Evolutionary conservation across 2,888 invertebrate genomes (phyloP).

Genomic region (Lacanobia oleracea): DNA sequence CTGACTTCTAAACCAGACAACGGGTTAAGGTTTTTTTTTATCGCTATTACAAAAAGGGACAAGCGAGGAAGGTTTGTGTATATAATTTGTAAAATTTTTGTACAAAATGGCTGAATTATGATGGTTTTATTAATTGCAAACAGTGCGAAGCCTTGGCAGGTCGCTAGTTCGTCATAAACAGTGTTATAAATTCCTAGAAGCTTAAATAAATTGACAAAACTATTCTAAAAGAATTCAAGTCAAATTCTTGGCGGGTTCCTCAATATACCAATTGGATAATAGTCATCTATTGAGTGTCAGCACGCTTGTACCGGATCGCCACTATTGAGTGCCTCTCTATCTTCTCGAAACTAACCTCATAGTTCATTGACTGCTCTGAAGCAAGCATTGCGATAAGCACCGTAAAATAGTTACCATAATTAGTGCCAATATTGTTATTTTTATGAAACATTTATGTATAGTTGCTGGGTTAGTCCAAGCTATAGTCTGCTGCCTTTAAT

Average conservation of each 20-base stretch:
- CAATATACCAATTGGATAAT: slow-evolving; percentile 38
- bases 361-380: background rate
- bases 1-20: too few relatives aligned
- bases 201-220: background rate
- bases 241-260: background rate
- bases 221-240: background rate
- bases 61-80: too few relatives aligned
- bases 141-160: too few relatives aligned
- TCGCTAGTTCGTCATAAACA: too few relatives aligned
- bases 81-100: too few relatives aligned
- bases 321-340: background rate
- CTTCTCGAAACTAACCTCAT: too few relatives aligned
- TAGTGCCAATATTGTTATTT: background rate
- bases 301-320: background rate
- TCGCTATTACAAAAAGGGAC: too few relatives aligned
- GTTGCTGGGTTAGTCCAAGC: background rate
- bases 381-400: background rate
- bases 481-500: too few relatives aligned
- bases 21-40: too few relatives aligned
- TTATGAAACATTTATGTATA: slow-evolving; percentile 2
- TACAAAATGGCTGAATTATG: too few relatives aligned
- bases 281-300: background rate
- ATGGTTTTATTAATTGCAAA: too few relatives aligned
- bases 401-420: background rate
- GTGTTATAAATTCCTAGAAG: background rate